Evolutionary conservation across 2,113 vertebrate genomes (phyloP), one percentile per base, ranked within the genome.

Genomic region (Colinus virginianus): DNA sequence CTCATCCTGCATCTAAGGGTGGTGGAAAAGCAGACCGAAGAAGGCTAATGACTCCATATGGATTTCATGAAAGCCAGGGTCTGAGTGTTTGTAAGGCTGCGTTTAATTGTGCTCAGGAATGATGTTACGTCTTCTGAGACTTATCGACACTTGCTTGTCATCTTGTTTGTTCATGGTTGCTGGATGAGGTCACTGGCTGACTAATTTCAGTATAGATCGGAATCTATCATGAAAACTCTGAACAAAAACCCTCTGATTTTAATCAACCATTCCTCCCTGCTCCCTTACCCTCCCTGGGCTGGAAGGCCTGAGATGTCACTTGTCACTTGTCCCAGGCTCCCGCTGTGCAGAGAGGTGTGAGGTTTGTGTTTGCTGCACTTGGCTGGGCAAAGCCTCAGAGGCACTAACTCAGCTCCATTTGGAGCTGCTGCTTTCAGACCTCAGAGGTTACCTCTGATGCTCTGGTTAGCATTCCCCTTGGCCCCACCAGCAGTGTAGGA

Each of bases 41-140:
- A 42, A 61, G 48, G 66, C 42, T 13, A 22, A 84, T 75, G 78
- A 25, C 25, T 77, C 87, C 84, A 64, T 71, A 67, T 87, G 91
- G 84, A 34, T 84, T 71, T 92, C 25, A 64, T 94, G 89, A 85
- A 19, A 64, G 56, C 12, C 66, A 59, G 45, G 70, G 89, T 70
- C 67, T 77, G 81, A 10, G 3, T 82, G 66, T 89, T 88, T 85
- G 84, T 75, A 72, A 14, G 82, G 84, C 90, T 78, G 45, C 3
- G 71, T 82, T 93, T 89, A 67, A n/a, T 78, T 92, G 85, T 77
- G 78, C 80, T 78, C 77, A 81, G 82, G 92, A 88, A 58, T 62
- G n/a, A 49, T 75, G 63, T 91, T 67, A 69, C 46, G 2, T 89
- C 32, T 8, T 38, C 61, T 17, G 84, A 78, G 83, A 66, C 70